phyloP scores from a whole-genome alignment of 2,113 vertebrate species.

The Trachemys scripta region DNA sequence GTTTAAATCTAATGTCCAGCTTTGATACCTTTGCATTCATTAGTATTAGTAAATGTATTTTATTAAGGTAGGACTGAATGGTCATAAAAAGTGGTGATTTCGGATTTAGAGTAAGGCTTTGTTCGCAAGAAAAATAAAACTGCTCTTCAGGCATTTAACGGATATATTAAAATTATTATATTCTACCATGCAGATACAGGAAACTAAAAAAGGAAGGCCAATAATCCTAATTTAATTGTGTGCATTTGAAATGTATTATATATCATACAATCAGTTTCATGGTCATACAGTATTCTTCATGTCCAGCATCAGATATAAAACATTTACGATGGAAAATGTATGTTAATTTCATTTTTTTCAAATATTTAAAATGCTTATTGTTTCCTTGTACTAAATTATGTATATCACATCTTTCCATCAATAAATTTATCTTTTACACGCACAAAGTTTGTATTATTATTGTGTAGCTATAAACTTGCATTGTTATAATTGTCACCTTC shows the following conservation, averaged over 20 bases:
- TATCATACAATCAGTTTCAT: background rate
- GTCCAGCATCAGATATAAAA: background rate
- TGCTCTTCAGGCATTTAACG: background rate
- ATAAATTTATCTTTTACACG: background rate
- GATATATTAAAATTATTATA: background rate
- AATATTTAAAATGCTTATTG: background rate
- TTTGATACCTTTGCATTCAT: background rate
- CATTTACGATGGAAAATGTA: background rate
- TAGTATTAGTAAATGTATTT: background rate
- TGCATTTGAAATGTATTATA: background rate
- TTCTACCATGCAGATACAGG: background rate
- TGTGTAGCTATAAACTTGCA: background rate
- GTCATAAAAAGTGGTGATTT: background rate
- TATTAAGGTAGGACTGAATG: background rate
- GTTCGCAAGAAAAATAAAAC: background rate
- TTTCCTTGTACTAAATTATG: background rate
- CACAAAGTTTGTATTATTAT: background rate
- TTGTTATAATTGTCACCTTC: conserved; percentile 63
- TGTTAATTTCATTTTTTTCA: background rate
- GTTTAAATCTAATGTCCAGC: background rate
- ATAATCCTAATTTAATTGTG: fast-evolving
- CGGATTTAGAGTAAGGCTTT: background rate
- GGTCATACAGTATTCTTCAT: background rate
- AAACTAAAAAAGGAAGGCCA: background rate
- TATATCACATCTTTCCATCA: background rate